Evolutionary conservation across 2,797 vertebrate genomes (phyloP), one percentile per base, ranked within the genome.

Genomic region (Enteromius trimaculatus): DNA sequence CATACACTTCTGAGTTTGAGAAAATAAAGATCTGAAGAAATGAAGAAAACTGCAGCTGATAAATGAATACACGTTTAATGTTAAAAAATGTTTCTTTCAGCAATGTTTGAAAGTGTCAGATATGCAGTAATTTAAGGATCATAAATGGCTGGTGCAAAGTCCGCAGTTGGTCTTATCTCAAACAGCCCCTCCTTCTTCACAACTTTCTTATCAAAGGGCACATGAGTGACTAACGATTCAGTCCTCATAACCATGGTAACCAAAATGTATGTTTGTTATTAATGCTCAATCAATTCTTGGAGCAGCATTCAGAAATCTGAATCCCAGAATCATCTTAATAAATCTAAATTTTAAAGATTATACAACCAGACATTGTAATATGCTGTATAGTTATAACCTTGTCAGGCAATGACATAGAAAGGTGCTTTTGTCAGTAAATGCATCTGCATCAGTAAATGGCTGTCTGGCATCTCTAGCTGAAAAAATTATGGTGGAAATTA

Each of bases 81-180:
- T 49, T 23, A 14, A 72, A 47, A 34, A 23, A n/a, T 0, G 2
- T 31, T 42, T 0, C 8, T 31, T 70, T 44, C 26, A 81, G 11
- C 23, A 1, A 34, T 47, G 37, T 29, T 81, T 58, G 2, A 47
- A 60, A 34, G n/a, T 71, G 37, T 58, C 51, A 60, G 37, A 31
- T 17, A n/a, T 11, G 37, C 80, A 29, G 16, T 66, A 31, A 74
- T 64, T 70, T 81, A 47, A 58, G 34, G 29, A 72, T 39, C 39
- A 47, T n/a, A 64, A 77, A 81, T 5, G 17, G 47, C 39, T 58
- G 70, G 77, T 11, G 71, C 58, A 84, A 83, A 77, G 80, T 60
- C 37, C 75, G 71, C 75, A 69, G 64, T 58, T 55, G 1, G 42
- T 85, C 39, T 87, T 83, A 87, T 83, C 83, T 80, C 29, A 37